A percentile compares a stretch with the other conserved stretches of the same genome.
Conservation (phyloP, 2,888 invertebrate genomes). For the Acleris sparsana region DNA sequence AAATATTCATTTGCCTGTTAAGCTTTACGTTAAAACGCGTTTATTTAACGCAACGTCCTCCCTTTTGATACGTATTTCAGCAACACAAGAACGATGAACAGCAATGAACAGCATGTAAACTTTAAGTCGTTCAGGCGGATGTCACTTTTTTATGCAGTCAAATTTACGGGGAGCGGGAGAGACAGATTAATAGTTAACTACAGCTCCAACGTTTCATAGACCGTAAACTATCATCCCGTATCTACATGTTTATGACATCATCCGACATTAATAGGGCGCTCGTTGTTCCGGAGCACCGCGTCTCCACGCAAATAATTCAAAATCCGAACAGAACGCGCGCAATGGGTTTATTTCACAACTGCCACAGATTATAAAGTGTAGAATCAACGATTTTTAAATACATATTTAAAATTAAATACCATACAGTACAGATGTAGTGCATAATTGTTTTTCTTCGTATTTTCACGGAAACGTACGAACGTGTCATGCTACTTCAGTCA, state of each 20-base stretch:
- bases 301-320: constrained; percentile 18
- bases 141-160: background rate
- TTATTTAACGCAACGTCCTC: too few relatives aligned
- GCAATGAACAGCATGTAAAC: too few relatives aligned
- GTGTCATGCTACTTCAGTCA: too few relatives aligned
- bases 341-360: constrained; percentile 6
- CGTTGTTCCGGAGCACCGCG: constrained; percentile 14
- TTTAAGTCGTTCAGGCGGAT: background rate
- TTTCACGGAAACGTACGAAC: too few relatives aligned
- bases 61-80: too few relatives aligned
- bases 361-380: constrained; percentile 4
- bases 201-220: background rate
- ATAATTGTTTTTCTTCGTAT: too few relatives aligned
- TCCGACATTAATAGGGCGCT: constrained; percentile 17
- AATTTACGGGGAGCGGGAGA: too few relatives aligned
- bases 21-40: too few relatives aligned
- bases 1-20: too few relatives aligned
- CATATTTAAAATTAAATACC: background rate
- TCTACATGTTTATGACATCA: background rate
- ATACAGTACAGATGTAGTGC: too few relatives aligned
- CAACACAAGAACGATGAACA: too few relatives aligned
- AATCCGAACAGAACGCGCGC: constrained; percentile 12
- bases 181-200: background rate
- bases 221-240: background rate
- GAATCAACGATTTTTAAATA: background rate